A percentile compares a stretch with the other conserved stretches of the same genome.
These are phyloP conservation scores for Notothenia rossii DNA, from an alignment of 2,113 vertebrate species.

Conservation along the genomic window DNA sequence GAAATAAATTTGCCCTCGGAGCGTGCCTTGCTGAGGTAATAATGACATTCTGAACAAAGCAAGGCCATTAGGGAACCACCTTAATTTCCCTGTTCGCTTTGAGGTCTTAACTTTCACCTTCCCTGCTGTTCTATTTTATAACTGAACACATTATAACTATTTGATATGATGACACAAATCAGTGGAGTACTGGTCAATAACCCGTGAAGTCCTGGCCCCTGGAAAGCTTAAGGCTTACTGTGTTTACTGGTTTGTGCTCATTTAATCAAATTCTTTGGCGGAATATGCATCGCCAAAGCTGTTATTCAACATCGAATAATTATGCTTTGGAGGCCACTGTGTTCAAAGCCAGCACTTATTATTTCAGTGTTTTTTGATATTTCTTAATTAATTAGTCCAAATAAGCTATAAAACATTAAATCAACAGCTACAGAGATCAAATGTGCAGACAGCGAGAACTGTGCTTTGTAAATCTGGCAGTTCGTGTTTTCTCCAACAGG, in stretches of 20 bases:
- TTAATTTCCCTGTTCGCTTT: constrained; percentile 73
- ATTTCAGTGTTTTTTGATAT: background rate
- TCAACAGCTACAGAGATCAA: no score
- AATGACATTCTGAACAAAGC: constrained; percentile 75
- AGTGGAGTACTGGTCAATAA: constrained; percentile 8
- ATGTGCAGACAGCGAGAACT: no score
- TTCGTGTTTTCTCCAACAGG: no score
- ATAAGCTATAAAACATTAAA: background rate
- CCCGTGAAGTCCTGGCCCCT: background rate
- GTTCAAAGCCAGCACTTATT: background rate
- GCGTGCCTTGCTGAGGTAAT: constrained; percentile 63
- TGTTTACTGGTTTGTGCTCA: background rate
- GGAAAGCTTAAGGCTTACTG: background rate
- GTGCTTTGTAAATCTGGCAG: no score
- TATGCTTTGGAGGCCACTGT: background rate
- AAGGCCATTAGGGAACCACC: constrained; percentile 55
- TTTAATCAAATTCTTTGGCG: background rate
- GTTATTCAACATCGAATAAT: no score
- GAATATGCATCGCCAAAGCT: background rate
- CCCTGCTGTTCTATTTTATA: constrained; percentile 64
- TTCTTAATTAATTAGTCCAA: background rate
- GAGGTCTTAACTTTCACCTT: constrained; percentile 67
- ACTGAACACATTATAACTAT: constrained; percentile 52
- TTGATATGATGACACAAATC: constrained; percentile 56
- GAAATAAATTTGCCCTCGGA: constrained; percentile 62